Evolutionary conservation across 2,888 invertebrate species (phyloP), one percentile per base, ranked within the genome.

Genomic region (Diarsia brunnea): DNA sequence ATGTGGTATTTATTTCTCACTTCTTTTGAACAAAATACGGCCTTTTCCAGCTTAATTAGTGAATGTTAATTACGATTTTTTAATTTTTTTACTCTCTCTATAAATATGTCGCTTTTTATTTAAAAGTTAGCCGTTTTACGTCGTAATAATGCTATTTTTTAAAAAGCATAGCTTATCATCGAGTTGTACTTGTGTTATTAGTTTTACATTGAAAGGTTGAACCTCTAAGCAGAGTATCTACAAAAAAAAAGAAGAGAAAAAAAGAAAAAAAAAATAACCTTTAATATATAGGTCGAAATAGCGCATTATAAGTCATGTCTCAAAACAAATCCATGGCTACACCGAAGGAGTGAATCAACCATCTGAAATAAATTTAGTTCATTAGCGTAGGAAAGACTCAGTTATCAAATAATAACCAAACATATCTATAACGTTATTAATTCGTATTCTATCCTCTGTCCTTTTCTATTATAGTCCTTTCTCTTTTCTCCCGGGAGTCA

Each of bases 381-480:
- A 60, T 31, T 51, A 31, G 16, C 14, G 0, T 19, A 4, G n/a
- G 27, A n/a, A n/a, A n/a, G n/a, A 27, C 3, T 43, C 43, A 12
- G 51, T 45, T 45, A 16, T n/a, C 24, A 47, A 45, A 16, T 53
- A 55, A 38, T 27, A 47, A 60, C 31, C 11, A 31, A 11, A 47
- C 45, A 19, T 16, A 45, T 65, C 12, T 78, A n/a, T 14, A 38
- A 19, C 16, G 43, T 45, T 77, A 61, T 78, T 53, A 27, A 61
- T 78, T 60, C 21, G 31, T 8, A 60, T 12, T 14, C 1, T 5
- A 27, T 49, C 16, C 16, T 38, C n/a, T 63, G 12, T 66, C 43
- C 16, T 31, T 45, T 14, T 61, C 38, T 38, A 10, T 38, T 12
- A 27, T 2, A 11, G 2, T 12, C 11, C 47, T 19, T 19, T 53